phyloP scores from a whole-genome alignment of 2,797 vertebrate genomes.

The Spondyliosoma cantharus region DNA sequence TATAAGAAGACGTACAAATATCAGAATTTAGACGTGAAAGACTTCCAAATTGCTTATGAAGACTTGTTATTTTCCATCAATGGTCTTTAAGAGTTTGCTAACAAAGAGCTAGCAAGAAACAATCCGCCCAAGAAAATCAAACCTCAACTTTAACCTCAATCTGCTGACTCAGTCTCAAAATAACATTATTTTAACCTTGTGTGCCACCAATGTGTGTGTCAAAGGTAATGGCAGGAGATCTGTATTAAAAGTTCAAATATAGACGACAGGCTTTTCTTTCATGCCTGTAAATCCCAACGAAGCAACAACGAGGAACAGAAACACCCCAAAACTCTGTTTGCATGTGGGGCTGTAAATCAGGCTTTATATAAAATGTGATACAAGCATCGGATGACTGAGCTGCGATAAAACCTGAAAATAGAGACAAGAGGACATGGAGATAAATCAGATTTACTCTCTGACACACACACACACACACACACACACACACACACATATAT shows the following conservation, averaged over 20 bases:
- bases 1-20: not conserved
- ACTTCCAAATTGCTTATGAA: not conserved
- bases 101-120: no score
- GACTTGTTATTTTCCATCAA: no score
- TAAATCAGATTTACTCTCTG: constrained; percentile 24
- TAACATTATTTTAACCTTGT: not conserved
- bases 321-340: not conserved
- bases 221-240: not conserved
- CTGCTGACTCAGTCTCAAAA: not conserved
- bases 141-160: no score
- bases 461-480: not conserved
- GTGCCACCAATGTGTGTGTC: constrained; percentile 11
- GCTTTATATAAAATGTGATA: constrained; percentile 85
- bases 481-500: constrained; percentile 9
- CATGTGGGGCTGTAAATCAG: constrained; percentile 69
- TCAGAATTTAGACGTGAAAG: not conserved
- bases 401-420: constrained; percentile 74
- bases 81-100: no score
- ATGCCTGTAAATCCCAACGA: not conserved
- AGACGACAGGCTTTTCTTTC: not conserved
- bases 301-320: not conserved
- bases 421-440: constrained; percentile 16
- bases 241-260: not conserved
- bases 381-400: constrained; percentile 84
- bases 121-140: no score